Evolutionary conservation across 2,888 invertebrate species (phyloP), one percentile per base, ranked within the genome.

Genomic region (Steinernema hermaphroditum): DNA sequence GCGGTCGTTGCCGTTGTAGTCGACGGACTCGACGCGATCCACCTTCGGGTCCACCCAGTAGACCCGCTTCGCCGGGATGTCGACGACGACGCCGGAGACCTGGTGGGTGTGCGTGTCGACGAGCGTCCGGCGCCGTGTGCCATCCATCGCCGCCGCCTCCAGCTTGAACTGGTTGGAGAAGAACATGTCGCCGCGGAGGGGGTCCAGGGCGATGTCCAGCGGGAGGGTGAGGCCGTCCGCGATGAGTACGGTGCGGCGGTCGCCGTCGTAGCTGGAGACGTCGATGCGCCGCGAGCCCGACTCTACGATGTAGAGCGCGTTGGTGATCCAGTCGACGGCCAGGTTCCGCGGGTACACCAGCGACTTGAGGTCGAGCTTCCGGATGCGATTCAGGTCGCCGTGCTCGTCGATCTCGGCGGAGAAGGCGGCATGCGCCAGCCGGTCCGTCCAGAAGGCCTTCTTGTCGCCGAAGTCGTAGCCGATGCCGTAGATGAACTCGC

Each of bases 11-110:
- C 93, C 93, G 70, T 93, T 91, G 87, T 97, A 98, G 87, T 96
- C 94, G 0, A 95, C 93, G 0, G 94, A 93, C 86, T 96, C 96
- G 77, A 98, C 94, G 87, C 96, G 94, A 88, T 97, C 96, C 71
- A 96, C 89, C 16, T 95, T 89, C 0, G 94, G 93, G 87, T 98
- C 97, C 84, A 96, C 95, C 96, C 96, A 97, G 88, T 93, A 96
- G 8, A 98, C 91, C 69, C 96, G 89, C 83, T 93, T 91, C 0
- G 92, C 91, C 29, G 94, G 92, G n/a, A 93, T 91, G 88, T 68
- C 43, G 22, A 68, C 91, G 0, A 94, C 91, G 12, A 97, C 91
- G 2, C 95, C 95, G 0, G 93, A 93, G 0, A 96, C 96, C 87
- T 94, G 93, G 87, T 96, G 94, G 0, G 96, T 92, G 0, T 95